phyloP scores from a whole-genome alignment of 2,797 vertebrate species.

The Monodelphis domestica region DNA sequence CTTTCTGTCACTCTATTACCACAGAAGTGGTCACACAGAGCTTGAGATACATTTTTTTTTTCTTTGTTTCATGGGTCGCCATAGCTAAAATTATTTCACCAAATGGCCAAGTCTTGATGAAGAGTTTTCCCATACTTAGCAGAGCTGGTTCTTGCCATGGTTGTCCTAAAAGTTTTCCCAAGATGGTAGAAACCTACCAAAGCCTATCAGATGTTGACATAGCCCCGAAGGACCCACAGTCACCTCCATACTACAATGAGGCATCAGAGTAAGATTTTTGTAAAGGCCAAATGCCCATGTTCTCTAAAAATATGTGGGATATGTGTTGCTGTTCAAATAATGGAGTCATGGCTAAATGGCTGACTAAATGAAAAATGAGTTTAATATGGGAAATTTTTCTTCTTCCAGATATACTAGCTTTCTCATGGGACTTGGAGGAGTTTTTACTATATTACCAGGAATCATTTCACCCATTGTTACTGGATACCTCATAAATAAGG shows the following conservation, averaged over 20 bases:
- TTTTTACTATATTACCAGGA: slow-evolving; percentile 89
- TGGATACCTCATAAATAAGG: slow-evolving; percentile 88
- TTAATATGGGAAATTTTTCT: background rate
- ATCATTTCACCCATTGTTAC: slow-evolving; percentile 87
- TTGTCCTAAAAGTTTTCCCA: background rate
- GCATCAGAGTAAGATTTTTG: background rate
- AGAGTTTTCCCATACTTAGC: background rate
- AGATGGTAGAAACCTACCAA: background rate
- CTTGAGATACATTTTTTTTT: background rate
- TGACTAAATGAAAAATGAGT: background rate
- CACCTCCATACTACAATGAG: background rate
- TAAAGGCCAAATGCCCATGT: background rate
- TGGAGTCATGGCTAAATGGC: background rate
- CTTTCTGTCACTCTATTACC: background rate
- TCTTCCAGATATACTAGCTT: slow-evolving; percentile 87
- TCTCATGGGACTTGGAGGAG: slow-evolving; percentile 91
- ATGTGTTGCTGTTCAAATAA: background rate
- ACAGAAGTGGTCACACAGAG: background rate
- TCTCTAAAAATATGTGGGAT: background rate
- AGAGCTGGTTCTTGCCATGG: background rate
- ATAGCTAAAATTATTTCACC: background rate
- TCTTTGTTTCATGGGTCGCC: background rate
- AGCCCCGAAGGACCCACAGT: background rate
- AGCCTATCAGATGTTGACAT: background rate
- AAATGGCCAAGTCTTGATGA: background rate